These are phyloP conservation scores for Macrophya alboannulata DNA, from an alignment of 2,888 invertebrate species.

Conservation along the genomic window DNA sequence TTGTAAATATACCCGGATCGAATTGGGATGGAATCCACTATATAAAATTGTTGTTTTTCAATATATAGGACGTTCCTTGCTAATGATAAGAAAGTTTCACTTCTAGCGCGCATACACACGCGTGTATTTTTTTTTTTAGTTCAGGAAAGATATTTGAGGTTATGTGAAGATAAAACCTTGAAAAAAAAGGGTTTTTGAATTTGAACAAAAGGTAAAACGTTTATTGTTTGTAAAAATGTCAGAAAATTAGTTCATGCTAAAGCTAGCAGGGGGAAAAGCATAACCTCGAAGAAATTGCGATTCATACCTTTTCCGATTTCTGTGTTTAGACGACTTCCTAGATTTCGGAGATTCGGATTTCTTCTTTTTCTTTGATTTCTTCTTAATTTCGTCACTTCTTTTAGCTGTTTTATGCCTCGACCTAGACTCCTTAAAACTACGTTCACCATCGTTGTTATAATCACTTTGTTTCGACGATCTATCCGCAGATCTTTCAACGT, in stretches of 20 bases:
- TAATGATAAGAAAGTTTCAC: neutral
- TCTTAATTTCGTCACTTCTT: constrained; percentile 64
- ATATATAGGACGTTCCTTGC: no score
- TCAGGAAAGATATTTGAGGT: neutral
- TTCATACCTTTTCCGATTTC: constrained; percentile 68
- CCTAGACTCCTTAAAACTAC: constrained; percentile 61
- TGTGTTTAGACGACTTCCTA: constrained; percentile 70
- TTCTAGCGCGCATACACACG: no score
- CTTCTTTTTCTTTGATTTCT: constrained; percentile 66
- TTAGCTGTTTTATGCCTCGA: constrained; percentile 61
- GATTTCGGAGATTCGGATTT: constrained; percentile 61
- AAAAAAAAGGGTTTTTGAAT: neutral
- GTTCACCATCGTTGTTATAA: constrained; percentile 53
- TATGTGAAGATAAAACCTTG: neutral
- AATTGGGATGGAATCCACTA: no score
- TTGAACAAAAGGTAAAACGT: neutral
- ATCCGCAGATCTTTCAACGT: constrained; percentile 54
- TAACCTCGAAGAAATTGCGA: constrained; percentile 20
- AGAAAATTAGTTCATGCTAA: no score
- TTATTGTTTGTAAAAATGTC: neutral
- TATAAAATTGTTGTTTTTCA: no score
- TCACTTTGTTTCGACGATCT: constrained; percentile 47
- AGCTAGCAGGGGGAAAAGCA: neutral
- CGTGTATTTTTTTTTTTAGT: neutral
- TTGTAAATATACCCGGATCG: no score